phyloP scores from a whole-genome alignment of 23 tunicate species.

The Corella eumyota region DNA sequence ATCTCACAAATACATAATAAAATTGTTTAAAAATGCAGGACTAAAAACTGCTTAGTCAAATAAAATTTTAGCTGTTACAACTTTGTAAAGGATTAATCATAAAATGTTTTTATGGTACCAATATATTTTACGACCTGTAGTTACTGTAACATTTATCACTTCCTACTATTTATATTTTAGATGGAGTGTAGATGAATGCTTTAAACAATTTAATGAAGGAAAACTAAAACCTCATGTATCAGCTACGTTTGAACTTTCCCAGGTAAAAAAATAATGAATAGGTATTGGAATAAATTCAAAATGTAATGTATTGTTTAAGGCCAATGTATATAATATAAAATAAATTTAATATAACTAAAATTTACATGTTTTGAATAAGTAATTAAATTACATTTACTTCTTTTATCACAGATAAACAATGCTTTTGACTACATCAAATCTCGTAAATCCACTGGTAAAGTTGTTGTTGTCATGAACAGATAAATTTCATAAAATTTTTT shows the following conservation, averaged over 20 bases:
- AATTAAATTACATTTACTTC: background rate
- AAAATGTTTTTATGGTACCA: no score
- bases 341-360: no score
- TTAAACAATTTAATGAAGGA: constrained; percentile 27
- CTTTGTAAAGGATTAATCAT: no score
- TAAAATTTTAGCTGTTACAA: no score
- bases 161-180: constrained; percentile 9
- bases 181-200: constrained; percentile 42
- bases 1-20: no score
- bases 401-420: constrained; percentile 54
- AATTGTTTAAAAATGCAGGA: no score
- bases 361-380: no score
- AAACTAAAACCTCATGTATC: constrained; percentile 51
- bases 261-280: background rate
- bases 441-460: constrained; percentile 85
- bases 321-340: background rate
- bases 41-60: no score
- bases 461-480: no score
- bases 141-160: background rate
- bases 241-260: constrained; percentile 35
- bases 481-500: no score
- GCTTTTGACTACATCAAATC: constrained; percentile 53
- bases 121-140: no score
- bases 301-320: background rate
- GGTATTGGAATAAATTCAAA: background rate